Evolutionary conservation across 1,140 invertebrate species (phyloP).

Genomic region (Stenopsyche tienmushanensis): DNA sequence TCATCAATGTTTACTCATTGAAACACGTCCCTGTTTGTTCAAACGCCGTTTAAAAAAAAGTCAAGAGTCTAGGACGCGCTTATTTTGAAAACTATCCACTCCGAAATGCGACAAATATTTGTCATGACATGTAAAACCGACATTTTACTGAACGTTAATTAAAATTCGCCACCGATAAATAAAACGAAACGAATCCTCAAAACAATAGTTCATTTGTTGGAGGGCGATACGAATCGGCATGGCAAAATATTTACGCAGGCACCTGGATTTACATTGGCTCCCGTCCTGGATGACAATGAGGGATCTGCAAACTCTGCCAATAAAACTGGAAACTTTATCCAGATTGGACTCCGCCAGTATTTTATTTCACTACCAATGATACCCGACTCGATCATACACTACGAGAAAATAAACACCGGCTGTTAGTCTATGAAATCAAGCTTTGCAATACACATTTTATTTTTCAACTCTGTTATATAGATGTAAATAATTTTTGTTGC

Average conservation of each 20-base stretch:
- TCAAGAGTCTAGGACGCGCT: no score
- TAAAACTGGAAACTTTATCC: conserved; percentile 26
- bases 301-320: conserved; percentile 15
- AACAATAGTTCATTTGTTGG: conserved; percentile 16
- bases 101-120: no score
- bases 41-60: no score
- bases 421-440: no score
- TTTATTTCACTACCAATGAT: conserved; percentile 29
- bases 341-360: conserved; percentile 36
- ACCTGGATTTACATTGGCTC: conserved; percentile 22
- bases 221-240: neutral
- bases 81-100: no score
- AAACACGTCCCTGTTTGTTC: no score
- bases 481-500: no score
- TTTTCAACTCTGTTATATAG: no score
- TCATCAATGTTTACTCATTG: no score
- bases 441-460: no score
- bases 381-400: neutral
- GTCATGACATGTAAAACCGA: neutral
- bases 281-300: neutral
- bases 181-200: conserved; percentile 7
- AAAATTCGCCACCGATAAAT: conserved; percentile 1
- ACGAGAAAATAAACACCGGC: neutral
- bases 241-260: conserved; percentile 30
- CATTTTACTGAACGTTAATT: neutral